Conservation (phyloP, 2,888 invertebrate species). For the Abscondita cerata region DNA sequence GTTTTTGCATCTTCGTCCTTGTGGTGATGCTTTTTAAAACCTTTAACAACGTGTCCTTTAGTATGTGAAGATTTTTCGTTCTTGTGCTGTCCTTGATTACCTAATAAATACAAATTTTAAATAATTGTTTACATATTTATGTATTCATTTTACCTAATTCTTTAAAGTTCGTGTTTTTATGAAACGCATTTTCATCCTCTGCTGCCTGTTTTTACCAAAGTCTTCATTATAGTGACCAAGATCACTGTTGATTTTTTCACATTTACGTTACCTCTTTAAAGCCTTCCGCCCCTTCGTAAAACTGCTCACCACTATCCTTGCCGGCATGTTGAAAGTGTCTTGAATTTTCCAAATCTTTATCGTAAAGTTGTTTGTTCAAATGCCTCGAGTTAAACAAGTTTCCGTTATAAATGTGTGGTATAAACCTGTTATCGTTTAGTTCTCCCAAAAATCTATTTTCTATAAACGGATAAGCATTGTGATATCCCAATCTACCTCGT, state of each 20-base stretch:
- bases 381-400: constrained; percentile 39
- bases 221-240: constrained; percentile 65
- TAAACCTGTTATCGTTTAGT: constrained; percentile 33
- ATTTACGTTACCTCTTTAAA: constrained; percentile 62
- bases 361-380: constrained; percentile 1
- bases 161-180: constrained; percentile 65
- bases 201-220: constrained; percentile 65
- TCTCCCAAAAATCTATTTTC: neutral
- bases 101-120: constrained; percentile 36
- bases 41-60: constrained; percentile 70
- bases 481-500: neutral
- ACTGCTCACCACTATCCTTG: constrained; percentile 64
- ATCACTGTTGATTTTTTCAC: constrained; percentile 56
- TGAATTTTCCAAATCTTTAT: no score
- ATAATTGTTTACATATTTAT: neutral
- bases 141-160: constrained; percentile 65
- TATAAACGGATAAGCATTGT: neutral
- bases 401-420: constrained; percentile 17
- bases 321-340: constrained; percentile 60
- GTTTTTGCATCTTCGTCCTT: constrained; percentile 72
- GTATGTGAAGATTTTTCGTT: constrained; percentile 67
- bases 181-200: constrained; percentile 67
- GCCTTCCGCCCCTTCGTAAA: constrained; percentile 65
- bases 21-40: constrained; percentile 71
- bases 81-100: constrained; percentile 64